phyloP scores from a whole-genome alignment of 2,113 vertebrate species.

The Proteles cristata region DNA sequence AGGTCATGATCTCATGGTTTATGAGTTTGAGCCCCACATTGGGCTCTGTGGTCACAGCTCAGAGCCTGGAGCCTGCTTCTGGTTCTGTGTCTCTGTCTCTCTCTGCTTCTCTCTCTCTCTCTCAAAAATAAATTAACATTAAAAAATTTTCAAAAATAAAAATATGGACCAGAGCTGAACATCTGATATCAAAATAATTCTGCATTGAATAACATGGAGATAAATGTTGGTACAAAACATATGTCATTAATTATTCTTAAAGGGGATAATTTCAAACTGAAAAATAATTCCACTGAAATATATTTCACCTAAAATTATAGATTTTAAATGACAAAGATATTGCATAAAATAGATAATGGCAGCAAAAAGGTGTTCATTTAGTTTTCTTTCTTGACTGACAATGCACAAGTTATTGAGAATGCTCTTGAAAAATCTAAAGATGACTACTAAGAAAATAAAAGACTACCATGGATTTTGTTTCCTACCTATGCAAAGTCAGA shows the following conservation, averaged over 20 bases:
- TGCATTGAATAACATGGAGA: not conserved
- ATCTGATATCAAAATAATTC: not conserved
- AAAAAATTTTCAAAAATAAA: no score
- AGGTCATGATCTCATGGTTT: no score
- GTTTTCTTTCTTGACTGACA: not conserved
- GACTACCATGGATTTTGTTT: not conserved
- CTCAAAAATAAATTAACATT: no score
- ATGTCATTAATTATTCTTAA: not conserved
- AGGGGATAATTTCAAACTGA: not conserved
- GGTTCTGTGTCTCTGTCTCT: no score
- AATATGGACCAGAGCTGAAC: not conserved
- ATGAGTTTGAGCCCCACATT: no score
- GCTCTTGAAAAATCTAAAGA: not conserved
- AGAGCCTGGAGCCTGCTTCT: no score
- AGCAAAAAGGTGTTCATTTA: not conserved
- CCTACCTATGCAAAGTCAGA: not conserved
- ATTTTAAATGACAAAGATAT: not conserved
- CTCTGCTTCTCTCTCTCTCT: no score
- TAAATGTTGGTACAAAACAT: not conserved
- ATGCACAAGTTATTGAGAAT: not conserved
- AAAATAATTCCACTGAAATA: slow-evolving; percentile 4
- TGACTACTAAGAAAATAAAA: not conserved
- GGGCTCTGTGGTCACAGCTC: no score
- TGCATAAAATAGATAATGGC: not conserved
- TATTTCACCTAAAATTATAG: not conserved